Evolutionary conservation across 2,113 vertebrate genomes (phyloP), one percentile per base, ranked within the genome.

Genomic region (Bagarius yarrelli): DNA sequence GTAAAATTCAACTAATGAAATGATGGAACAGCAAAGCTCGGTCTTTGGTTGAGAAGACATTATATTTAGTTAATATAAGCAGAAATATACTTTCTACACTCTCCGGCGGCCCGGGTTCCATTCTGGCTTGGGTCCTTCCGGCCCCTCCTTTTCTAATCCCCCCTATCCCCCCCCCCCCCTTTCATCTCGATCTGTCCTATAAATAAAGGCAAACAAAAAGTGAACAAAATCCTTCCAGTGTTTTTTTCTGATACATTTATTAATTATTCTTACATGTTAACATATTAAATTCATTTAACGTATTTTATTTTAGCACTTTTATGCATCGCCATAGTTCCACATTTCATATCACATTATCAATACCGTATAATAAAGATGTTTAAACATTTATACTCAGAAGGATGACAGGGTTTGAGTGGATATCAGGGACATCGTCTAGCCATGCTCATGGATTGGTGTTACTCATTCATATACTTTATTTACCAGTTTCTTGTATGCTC

Each of bases 251-350:
- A 81, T 83, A 88, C 86, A 89, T 89, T 84, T 86, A 86, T 79
- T 88, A 88, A 61, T 90, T 92, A 83, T 89, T 88, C 90, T 89
- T 88, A 86, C 83, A 83, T 83, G 53, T 83, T 86, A 91, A 88
- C 90, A 89, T 88, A 82, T 85, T 84, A 89, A 86, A 87, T 82
- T 87, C 32, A 81, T 79, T 87, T 77, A 87, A 63, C 63, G 63
- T 78, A 56, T 16, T 19, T 80, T 72, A 53, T 77, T 80, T 70
- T 5, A 63, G 53, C 59, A 82, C 40, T 63, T 87, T 81, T 84
- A 85, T 84, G 85, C 81, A 84, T 89, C 83, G 84, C 85, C 86
- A 82, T 79, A 78, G 86, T 88, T 87, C 81, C 86, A 67, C 85
- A 85, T 84, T 87, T 88, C 83, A 77, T 85, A 84, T 84, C 80